Percentiles rank a stretch among this genome's conserved stretches.
These are phyloP conservation scores for Yoshiicerus persimilis DNA, from an alignment of 1,140 invertebrate genomes.

Conservation along the genomic window DNA sequence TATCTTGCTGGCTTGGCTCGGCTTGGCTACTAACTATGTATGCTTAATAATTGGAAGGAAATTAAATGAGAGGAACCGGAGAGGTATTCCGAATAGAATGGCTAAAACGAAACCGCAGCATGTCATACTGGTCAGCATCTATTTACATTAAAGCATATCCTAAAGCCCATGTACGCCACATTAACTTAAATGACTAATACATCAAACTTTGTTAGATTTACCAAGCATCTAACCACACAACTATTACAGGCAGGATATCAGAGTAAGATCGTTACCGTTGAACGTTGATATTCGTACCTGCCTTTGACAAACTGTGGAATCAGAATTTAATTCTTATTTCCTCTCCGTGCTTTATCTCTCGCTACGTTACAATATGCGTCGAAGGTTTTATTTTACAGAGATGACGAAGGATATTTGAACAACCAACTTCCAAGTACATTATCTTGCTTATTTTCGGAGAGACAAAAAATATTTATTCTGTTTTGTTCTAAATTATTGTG, in stretches of 20 bases:
- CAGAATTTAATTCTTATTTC: not conserved
- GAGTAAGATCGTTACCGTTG: not conserved
- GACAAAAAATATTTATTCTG: not conserved
- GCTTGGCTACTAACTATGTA: not conserved
- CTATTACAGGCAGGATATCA: not conserved
- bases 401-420: not conserved
- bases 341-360: not conserved
- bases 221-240: not conserved
- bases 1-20: not conserved
- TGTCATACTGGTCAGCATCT: not conserved
- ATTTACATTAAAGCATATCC: conserved; percentile 6
- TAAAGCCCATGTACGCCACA: conserved; percentile 4
- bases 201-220: not conserved
- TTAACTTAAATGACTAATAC: not conserved
- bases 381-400: not conserved
- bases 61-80: conserved; percentile 9
- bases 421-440: not conserved
- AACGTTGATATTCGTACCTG: not conserved
- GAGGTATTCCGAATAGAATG: not conserved
- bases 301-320: conserved; percentile 10
- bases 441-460: not conserved
- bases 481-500: not conserved
- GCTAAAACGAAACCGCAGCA: not conserved
- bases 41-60: not conserved
- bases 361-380: no score